These are phyloP conservation scores for Sinocyclocheilus rhinocerous DNA, from an alignment of 2,113 vertebrate species.

Conservation along the genomic window DNA sequence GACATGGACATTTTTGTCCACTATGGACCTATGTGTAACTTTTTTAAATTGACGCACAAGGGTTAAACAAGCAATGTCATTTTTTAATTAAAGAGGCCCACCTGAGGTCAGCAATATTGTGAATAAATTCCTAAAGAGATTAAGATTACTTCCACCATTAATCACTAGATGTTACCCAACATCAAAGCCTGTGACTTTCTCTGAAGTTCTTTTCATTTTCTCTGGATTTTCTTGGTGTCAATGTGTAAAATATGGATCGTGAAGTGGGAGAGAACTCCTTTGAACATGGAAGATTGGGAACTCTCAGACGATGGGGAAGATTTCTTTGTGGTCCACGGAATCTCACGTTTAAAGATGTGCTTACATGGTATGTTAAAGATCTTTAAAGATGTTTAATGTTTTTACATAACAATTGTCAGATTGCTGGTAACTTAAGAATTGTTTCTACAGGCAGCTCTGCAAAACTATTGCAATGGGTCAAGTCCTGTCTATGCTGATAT, in stretches of 20 bases:
- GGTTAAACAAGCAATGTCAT: not conserved
- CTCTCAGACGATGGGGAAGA: not conserved
- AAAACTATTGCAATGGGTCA: conserved; percentile 89
- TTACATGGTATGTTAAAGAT: conserved; percentile 72
- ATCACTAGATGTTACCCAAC: too few species aligned
- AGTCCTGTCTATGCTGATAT: conserved; percentile 90
- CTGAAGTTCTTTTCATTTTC: not conserved
- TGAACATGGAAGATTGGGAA: conserved; percentile 55
- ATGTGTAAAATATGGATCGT: conserved; percentile 63
- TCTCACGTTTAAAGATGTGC: conserved; percentile 63
- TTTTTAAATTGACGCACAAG: too few species aligned
- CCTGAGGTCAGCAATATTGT: not conserved
- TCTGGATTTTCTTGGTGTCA: conserved; percentile 45
- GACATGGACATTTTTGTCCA: too few species aligned
- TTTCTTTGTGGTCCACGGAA: conserved; percentile 56
- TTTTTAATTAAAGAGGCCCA: not conserved
- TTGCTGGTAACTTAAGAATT: not conserved
- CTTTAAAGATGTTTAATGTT: not conserved
- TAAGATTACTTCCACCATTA: too few species aligned
- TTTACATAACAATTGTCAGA: not conserved
- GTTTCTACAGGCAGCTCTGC: conserved; percentile 79
- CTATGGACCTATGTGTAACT: too few species aligned
- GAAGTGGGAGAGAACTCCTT: conserved; percentile 28
- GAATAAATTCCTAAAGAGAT: conserved; percentile 50
- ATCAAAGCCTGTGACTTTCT: too few species aligned